A percentile compares a stretch with the other conserved stretches of the same genome.
Conservation (phyloP, 2,797 vertebrate genomes). For the Notoglanidium macrostoma region DNA sequence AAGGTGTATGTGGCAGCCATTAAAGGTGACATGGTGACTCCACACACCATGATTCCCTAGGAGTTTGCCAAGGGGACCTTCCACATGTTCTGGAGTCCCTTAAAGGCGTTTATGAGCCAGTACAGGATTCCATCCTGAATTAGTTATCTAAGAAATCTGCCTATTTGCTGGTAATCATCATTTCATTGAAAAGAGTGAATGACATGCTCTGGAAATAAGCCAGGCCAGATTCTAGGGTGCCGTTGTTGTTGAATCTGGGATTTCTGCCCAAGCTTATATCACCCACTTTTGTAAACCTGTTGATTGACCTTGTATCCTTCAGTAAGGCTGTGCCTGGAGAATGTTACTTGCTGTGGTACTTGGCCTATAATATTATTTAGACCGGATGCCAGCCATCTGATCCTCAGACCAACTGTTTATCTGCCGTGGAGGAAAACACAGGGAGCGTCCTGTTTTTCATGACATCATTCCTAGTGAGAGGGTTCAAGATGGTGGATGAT, state of each 20-base stretch:
- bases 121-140: not conserved
- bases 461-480: not conserved
- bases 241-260: not conserved
- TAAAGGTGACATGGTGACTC: not conserved
- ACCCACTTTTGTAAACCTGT: not conserved
- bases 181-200: not conserved
- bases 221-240: not conserved
- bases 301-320: not conserved
- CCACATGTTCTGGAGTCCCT: not conserved
- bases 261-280: not conserved
- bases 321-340: not conserved
- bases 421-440: not conserved
- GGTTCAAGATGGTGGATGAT: not conserved
- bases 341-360: not conserved
- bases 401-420: not conserved
- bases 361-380: slow-evolving; percentile 14
- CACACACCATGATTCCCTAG: not conserved
- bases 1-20: not conserved
- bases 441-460: not conserved
- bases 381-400: not conserved
- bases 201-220: not conserved
- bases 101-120: not conserved
- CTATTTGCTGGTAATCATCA: not conserved
- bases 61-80: not conserved
- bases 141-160: not conserved